These are phyloP conservation scores for Pantherophis vulpinus DNA, from an alignment of 2,797 vertebrate genomes.

Conservation along the genomic window DNA sequence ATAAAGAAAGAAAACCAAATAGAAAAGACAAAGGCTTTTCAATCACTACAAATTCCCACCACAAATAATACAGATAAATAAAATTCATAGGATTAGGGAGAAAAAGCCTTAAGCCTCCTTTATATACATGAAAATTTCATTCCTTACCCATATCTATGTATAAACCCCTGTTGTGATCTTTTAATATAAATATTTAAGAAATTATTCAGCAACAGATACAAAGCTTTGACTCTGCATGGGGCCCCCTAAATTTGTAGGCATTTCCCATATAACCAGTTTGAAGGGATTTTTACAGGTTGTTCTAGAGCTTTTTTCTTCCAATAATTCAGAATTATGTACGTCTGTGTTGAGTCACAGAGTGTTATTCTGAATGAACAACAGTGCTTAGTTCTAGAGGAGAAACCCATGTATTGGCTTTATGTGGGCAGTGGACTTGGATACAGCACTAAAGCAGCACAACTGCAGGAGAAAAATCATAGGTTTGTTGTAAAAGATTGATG, in stretches of 20 bases:
- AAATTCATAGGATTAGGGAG: not conserved
- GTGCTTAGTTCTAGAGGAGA: slow-evolving; percentile 36
- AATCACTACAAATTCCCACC: not conserved
- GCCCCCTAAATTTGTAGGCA: rapidly evolving
- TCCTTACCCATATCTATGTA: not conserved
- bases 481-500: slow-evolving; percentile 41
- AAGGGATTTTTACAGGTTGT: slow-evolving; percentile 36
- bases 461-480: not conserved
- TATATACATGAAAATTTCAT: not conserved
- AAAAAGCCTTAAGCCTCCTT: not conserved
- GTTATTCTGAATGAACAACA: slow-evolving; percentile 34
- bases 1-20: not conserved
- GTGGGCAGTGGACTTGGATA: slow-evolving; percentile 10
- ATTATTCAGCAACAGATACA: not conserved
- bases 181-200: slow-evolving; percentile 5
- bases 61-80: not conserved
- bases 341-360: not conserved
- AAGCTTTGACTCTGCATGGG: not conserved
- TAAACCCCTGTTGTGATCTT: not conserved
- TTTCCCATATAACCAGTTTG: slow-evolving; percentile 4
- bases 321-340: not conserved
- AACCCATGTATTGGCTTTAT: slow-evolving; percentile 55
- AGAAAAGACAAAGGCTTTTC: not conserved
- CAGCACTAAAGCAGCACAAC: slow-evolving; percentile 31
- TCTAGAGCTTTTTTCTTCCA: not conserved